A percentile compares a stretch with the other conserved stretches of the same genome.
These are phyloP conservation scores for Rosalia funebris DNA, from an alignment of 2,888 invertebrate species.

Conservation along the genomic window DNA sequence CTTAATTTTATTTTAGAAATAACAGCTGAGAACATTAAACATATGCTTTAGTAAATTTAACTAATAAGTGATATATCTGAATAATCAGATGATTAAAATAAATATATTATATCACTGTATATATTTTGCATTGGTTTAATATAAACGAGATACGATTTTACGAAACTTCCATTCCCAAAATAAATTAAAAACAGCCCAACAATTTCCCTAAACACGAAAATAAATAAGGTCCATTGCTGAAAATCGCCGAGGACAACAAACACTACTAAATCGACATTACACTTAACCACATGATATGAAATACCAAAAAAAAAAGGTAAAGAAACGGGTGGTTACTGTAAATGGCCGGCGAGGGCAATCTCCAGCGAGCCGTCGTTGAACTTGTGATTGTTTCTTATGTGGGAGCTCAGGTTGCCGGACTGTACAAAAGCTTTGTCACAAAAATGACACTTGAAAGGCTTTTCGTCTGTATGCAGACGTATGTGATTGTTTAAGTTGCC, in stretches of 20 bases:
- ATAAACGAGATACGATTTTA: too few relatives aligned
- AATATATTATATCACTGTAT: too few relatives aligned
- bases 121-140: too few relatives aligned
- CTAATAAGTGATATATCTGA: too few relatives aligned
- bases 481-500: conserved; percentile 63
- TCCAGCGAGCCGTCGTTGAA: conserved; percentile 28
- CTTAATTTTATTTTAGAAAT: too few relatives aligned
- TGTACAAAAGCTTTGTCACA: conserved; percentile 63
- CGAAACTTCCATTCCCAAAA: background rate
- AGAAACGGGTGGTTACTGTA: background rate
- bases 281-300: conserved; percentile 15
- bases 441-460: conserved; percentile 63
- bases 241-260: conserved; percentile 5
- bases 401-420: conserved; percentile 62
- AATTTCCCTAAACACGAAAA: background rate
- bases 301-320: background rate
- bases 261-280: background rate
- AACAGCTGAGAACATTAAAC: too few relatives aligned
- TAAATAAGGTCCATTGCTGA: background rate
- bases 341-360: conserved; percentile 3
- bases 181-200: background rate
- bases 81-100: too few relatives aligned
- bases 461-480: conserved; percentile 61
- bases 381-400: conserved; percentile 61
- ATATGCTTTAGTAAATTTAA: too few relatives aligned